Percentiles rank a stretch among this genome's conserved stretches.
Conservation (phyloP, 2,113 vertebrate species). For the Crypturellus undulatus region DNA sequence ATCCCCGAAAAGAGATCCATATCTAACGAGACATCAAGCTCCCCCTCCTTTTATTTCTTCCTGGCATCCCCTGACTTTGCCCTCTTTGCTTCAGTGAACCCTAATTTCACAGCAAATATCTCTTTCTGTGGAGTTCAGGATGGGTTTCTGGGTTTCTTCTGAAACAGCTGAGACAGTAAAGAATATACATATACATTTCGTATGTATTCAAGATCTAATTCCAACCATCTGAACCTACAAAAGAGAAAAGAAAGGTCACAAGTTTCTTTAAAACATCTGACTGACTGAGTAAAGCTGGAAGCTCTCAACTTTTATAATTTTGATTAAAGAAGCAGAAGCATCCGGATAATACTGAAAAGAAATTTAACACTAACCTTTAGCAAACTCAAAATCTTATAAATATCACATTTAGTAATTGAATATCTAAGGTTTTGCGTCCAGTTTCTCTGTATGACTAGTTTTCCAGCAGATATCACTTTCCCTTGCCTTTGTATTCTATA, state of each 20-base stretch:
- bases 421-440: background rate
- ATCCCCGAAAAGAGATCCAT: background rate
- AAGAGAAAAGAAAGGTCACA: background rate
- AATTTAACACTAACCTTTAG: background rate
- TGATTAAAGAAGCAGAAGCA: constrained; percentile 11
- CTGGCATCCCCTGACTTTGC: background rate
- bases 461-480: background rate
- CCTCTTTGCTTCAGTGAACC: background rate
- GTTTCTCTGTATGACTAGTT: background rate
- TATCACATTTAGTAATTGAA: background rate
- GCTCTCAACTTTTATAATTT: background rate
- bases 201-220: background rate
- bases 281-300: background rate
- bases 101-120: background rate
- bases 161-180: background rate
- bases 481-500: background rate
- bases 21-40: background rate
- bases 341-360: background rate
- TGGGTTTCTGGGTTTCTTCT: background rate
- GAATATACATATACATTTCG: background rate
- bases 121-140: background rate
- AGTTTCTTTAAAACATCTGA: background rate
- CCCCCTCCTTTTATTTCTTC: background rate
- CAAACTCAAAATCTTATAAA: background rate
- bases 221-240: background rate